A percentile compares a stretch with the other conserved stretches of the same genome.
Evolutionary conservation across 2,888 invertebrate species (phyloP).

Genomic region (Trilocha varians): DNA sequence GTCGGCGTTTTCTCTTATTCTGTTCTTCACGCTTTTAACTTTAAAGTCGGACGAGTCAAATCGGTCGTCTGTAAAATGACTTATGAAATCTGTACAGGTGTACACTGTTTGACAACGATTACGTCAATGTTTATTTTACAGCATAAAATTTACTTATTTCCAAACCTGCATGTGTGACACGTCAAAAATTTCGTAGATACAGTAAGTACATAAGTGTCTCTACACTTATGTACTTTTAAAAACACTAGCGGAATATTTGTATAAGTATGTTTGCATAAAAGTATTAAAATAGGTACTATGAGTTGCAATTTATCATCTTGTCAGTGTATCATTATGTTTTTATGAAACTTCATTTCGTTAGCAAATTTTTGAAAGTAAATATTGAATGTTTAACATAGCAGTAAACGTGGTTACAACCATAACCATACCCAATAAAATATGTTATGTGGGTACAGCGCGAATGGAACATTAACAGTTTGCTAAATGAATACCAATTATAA

Average conservation of each 20-base stretch:
- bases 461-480: too few species aligned
- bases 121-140: conserved; percentile 36
- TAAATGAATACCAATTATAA: too few species aligned
- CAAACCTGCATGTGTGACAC: conserved; percentile 15
- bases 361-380: neutral
- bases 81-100: conserved; percentile 62
- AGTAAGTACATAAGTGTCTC: too few species aligned
- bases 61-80: conserved; percentile 47
- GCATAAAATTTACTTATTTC: conserved; percentile 8
- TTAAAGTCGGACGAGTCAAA: conserved; percentile 54
- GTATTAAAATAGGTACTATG: too few species aligned
- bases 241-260: too few species aligned
- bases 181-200: neutral
- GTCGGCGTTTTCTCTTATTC: conserved; percentile 20
- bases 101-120: conserved; percentile 34
- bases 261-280: too few species aligned
- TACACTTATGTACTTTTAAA: too few species aligned
- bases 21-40: conserved; percentile 44
- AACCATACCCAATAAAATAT: neutral
- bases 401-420: neutral
- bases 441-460: too few species aligned
- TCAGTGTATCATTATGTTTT: neutral
- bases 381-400: neutral
- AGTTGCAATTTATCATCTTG: neutral
- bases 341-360: neutral